Evolutionary conservation across 2,888 invertebrate species (phyloP), one percentile per base, ranked within the genome.

Genomic region (Nephrotoma guestfalica): DNA sequence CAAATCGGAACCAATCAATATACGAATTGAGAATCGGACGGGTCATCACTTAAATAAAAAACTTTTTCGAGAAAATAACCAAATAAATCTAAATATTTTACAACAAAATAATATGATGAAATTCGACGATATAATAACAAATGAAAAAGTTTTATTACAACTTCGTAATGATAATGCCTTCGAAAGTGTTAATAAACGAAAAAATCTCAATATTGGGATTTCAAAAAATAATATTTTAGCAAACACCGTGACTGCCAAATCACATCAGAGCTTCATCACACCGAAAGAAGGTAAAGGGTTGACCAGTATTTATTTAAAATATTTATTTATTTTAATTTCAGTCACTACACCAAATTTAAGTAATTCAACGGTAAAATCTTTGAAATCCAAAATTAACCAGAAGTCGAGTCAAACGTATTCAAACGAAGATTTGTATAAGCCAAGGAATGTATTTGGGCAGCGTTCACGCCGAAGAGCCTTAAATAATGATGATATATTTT

Each of bases 361-460:
- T 71, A 71, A 71, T 71, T 71, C 71, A 1, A 5, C 13, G 11
- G 13, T 71, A 30, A 71, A 71, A 71, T 9, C 9, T 0, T 9
- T 83, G 43, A 86, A 30, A n/a, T 41, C 30, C 11, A 43, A 86
- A 83, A 43, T 83, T 18, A 86, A 4, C 41, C 43, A 83, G 13
- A 88, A 88, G 87, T 41, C 86, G 11, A 87, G 57, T 87, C 94
- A 95, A 90, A 92, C 94, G 87, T 95, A 95, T 89, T 93, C 93
- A 87, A 94, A 93, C 88, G 94, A 95, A 88, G 95, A 95, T 91
- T 92, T 95, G 87, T 95, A 95, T 90, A 95, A 95, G 90, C 95
- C 95, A 86, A 92, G 95, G 2, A 85, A 42, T 18, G 30, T 85
- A 18, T 85, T 85, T 85, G 41, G 85, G 18, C 42, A 18, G 43